Percentiles rank a stretch among this genome's conserved stretches.
Conservation (phyloP, 1,140 invertebrate species). For the Drosophila sp. region DNA sequence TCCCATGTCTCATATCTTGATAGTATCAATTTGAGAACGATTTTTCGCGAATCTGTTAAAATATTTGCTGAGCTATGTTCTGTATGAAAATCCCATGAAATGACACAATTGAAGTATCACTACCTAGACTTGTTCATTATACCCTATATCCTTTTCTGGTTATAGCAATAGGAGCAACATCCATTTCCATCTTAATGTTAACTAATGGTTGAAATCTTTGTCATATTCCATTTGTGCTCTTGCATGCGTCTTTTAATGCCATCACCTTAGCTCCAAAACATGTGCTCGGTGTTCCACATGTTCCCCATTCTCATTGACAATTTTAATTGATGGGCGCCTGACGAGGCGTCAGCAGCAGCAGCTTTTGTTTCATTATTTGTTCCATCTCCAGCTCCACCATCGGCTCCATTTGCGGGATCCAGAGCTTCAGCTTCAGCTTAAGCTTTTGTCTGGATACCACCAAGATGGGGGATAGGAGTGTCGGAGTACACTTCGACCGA, state of each 20-base stretch:
- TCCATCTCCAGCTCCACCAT: slow-evolving; percentile 12
- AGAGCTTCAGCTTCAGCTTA: slow-evolving; percentile 1
- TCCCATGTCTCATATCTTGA: no score
- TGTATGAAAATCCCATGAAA: no score
- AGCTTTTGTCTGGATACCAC: slow-evolving; percentile 3
- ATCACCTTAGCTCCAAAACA: neutral
- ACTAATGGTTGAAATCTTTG: neutral
- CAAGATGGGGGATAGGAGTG: neutral
- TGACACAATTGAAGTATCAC: no score
- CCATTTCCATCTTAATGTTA: no score
- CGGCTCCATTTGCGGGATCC: no score
- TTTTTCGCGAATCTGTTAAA: no score
- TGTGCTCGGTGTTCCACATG: slow-evolving; percentile 23
- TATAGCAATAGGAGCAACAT: no score
- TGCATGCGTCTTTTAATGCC: neutral
- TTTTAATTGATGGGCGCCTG: slow-evolving; percentile 64
- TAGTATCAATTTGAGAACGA: no score
- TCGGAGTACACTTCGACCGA: slow-evolving; percentile 19
- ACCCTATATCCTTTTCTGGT: no score
- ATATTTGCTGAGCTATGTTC: no score
- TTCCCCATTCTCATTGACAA: slow-evolving; percentile 52
- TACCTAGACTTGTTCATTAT: no score
- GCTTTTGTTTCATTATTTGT: slow-evolving; percentile 16
- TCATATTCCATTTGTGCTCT: neutral
- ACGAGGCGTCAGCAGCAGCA: slow-evolving; percentile 36